These are phyloP conservation scores for Periphyllus acericola DNA, from an alignment of 2,888 invertebrate genomes.

Conservation along the genomic window DNA sequence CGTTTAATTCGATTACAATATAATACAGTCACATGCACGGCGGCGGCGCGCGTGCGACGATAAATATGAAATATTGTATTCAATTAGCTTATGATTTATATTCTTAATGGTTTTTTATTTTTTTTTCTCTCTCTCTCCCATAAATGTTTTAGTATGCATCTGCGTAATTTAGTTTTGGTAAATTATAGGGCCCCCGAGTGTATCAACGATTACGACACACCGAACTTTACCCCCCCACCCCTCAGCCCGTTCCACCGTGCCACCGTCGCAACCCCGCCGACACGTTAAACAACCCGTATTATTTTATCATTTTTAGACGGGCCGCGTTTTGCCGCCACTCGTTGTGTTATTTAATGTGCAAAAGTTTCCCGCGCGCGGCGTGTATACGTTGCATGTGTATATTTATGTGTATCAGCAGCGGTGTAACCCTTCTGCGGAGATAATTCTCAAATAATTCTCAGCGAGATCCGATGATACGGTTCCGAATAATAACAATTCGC, in stretches of 20 bases:
- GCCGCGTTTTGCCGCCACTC: conserved; percentile 6
- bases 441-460: conserved; percentile 1
- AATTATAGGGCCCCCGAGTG: conserved; percentile 56
- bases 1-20: neutral
- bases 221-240: conserved; percentile 19
- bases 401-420: neutral
- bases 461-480: neutral
- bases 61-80: conserved; percentile 47
- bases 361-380: conserved; percentile 27
- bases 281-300: conserved; percentile 44
- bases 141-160: conserved; percentile 45
- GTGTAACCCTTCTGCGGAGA: conserved; percentile 24
- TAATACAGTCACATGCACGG: neutral
- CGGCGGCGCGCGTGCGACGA: neutral
- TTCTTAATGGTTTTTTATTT: conserved; percentile 12
- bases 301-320: conserved; percentile 58
- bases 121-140: neutral
- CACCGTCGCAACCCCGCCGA: neutral
- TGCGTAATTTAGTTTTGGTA: conserved; percentile 50
- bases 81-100: conserved; percentile 50
- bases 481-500: neutral
- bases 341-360: conserved; percentile 43
- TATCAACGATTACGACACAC: conserved; percentile 58
- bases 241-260: neutral
- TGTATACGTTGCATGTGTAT: neutral